These are phyloP conservation scores for Equus przewalskii DNA, from an alignment of 2,113 vertebrate genomes.

Conservation along the genomic window DNA sequence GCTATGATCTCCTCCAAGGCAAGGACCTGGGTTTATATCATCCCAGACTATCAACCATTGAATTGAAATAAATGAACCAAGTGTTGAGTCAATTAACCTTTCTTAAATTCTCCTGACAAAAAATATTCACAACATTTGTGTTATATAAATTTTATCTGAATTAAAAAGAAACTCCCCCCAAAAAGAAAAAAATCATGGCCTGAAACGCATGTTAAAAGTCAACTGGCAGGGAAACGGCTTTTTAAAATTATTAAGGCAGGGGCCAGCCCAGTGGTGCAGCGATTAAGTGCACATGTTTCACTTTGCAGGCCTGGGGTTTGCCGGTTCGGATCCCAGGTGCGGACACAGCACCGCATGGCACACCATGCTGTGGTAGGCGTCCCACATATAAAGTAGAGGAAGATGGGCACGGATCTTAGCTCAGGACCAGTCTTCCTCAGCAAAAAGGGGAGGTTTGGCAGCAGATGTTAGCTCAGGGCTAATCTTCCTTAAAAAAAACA, in stretches of 20 bases:
- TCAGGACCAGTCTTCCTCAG: too few relatives aligned
- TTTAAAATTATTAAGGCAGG: neutral
- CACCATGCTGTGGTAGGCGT: too few relatives aligned
- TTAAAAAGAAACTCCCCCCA: neutral
- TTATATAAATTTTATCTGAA: constrained; percentile 26
- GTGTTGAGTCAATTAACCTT: constrained; percentile 33
- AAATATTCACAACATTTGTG: neutral
- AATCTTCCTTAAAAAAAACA: neutral
- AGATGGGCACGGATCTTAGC: too few relatives aligned
- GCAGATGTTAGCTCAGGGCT: too few relatives aligned
- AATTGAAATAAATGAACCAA: constrained; percentile 59
- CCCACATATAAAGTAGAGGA: too few relatives aligned
- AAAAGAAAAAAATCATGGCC: neutral
- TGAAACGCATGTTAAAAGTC: constrained; percentile 32
- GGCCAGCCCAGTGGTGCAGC: too few relatives aligned
- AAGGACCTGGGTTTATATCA: neutral
- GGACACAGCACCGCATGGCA: too few relatives aligned
- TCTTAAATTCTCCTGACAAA: constrained; percentile 57
- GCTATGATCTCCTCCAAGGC: neutral
- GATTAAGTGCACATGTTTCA: too few relatives aligned
- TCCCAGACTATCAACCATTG: neutral
- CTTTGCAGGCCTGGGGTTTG: too few relatives aligned
- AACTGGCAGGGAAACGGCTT: neutral
- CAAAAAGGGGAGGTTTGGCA: too few relatives aligned
- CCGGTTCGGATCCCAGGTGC: too few relatives aligned